Evolutionary conservation across 1,140 invertebrate genomes (phyloP).

Genomic region (Macrobrachium nipponense): DNA sequence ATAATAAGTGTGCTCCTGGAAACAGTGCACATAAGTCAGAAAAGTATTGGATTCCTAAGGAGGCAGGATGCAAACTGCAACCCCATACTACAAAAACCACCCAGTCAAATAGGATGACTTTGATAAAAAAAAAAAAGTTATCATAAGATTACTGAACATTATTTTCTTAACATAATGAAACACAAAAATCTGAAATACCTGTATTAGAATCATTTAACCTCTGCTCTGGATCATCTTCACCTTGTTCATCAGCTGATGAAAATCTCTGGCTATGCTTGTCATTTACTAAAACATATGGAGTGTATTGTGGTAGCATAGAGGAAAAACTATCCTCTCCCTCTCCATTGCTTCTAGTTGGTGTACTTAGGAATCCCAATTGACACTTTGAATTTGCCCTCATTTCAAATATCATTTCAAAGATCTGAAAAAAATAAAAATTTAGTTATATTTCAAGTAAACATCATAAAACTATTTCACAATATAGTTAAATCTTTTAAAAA

Average conservation of each 20-base stretch:
- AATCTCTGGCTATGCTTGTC: constrained; percentile 70
- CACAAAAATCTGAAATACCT: neutral
- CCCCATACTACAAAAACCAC: too few relatives aligned
- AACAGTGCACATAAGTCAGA: too few relatives aligned
- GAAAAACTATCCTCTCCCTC: constrained; percentile 64
- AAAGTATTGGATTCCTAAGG: too few relatives aligned
- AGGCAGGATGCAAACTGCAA: too few relatives aligned
- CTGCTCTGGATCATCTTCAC: neutral
- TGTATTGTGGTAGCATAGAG: constrained; percentile 67
- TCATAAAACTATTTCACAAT: neutral
- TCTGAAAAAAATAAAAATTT: constrained; percentile 70
- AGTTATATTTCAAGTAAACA: neutral
- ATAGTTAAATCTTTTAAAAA: too few relatives aligned
- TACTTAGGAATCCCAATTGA: constrained; percentile 80
- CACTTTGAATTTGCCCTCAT: constrained; percentile 83
- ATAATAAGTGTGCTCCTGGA: too few relatives aligned
- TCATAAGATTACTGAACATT: too few relatives aligned
- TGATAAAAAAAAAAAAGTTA: too few relatives aligned
- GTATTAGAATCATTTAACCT: neutral
- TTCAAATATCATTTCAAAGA: constrained; percentile 86
- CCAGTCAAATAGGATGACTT: too few relatives aligned
- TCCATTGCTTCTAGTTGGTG: neutral
- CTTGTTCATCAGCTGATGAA: constrained; percentile 40
- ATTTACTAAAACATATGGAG: constrained; percentile 74
- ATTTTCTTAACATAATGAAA: too few relatives aligned